A percentile compares a stretch with the other conserved stretches of the same genome.
These are phyloP conservation scores for Caranx ignobilis DNA, from an alignment of 2,113 vertebrate species.

Conservation along the genomic window DNA sequence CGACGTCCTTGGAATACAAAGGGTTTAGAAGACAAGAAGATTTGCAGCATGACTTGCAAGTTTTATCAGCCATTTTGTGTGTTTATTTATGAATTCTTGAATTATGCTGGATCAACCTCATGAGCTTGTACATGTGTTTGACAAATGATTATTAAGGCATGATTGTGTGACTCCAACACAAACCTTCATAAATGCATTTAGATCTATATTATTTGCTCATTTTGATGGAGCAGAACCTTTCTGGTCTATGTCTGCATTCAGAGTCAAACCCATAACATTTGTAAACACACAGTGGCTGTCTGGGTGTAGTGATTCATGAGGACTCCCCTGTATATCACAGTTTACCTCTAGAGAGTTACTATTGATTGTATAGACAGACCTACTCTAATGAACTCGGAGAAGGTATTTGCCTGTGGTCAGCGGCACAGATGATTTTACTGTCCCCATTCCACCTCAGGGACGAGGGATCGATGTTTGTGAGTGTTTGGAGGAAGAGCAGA, in stretches of 20 bases:
- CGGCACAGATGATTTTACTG: constrained; percentile 35
- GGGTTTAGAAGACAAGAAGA: constrained; percentile 36
- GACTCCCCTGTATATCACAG: constrained; percentile 12
- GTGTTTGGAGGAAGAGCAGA: constrained; percentile 43
- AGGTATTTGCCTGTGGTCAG: constrained; percentile 28
- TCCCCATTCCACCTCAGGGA: constrained; percentile 31
- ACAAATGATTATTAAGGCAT: background rate
- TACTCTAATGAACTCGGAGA: constrained; percentile 40
- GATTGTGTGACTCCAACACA: background rate
- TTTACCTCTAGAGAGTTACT: constrained; percentile 34
- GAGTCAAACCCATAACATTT: constrained; percentile 3
- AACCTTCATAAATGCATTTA: background rate
- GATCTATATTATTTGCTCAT: background rate
- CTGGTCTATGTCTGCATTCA: too few relatives aligned
- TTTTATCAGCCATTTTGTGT: constrained; percentile 56
- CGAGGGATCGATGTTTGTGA: constrained; percentile 64
- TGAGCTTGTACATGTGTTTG: constrained; percentile 19
- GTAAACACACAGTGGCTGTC: background rate
- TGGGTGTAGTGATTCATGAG: constrained; percentile 30
- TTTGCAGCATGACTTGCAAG: constrained; percentile 64
- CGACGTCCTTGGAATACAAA: constrained; percentile 65
- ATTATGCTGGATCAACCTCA: constrained; percentile 26
- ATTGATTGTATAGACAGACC: constrained; percentile 42
- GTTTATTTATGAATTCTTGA: constrained; percentile 58
- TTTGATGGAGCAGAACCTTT: background rate